A percentile compares a stretch with the other conserved stretches of the same genome.
Conservation (phyloP, 2,797 vertebrate genomes). For the Furcifer pardalis region DNA sequence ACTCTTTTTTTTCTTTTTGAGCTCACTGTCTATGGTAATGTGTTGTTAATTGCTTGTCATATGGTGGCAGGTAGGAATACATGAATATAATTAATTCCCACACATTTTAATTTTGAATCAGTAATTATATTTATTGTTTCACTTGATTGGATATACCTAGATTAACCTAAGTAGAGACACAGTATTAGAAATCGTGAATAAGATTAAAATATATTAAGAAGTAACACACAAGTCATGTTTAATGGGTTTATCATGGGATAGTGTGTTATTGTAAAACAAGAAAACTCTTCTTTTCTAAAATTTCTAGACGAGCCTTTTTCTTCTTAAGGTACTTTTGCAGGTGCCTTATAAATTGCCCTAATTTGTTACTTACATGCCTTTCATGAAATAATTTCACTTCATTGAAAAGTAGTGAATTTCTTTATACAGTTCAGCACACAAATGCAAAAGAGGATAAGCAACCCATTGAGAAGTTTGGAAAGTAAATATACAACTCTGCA, state of each 20-base stretch:
- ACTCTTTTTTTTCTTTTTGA: neutral
- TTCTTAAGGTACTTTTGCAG: neutral
- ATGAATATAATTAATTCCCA: slow-evolving; percentile 43
- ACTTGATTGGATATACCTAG: slow-evolving; percentile 38
- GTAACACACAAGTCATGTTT: slow-evolving; percentile 2
- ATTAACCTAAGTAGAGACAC: slow-evolving; percentile 40
- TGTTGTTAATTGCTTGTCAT: slow-evolving; percentile 36
- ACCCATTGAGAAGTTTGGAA: neutral
- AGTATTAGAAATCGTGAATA: slow-evolving; percentile 38
- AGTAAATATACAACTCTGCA: neutral
- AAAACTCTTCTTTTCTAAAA: slow-evolving; percentile 26
- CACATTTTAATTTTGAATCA: slow-evolving; percentile 37
- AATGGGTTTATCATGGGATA: slow-evolving; percentile 28
- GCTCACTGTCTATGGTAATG: slow-evolving; percentile 25
- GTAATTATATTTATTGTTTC: slow-evolving; percentile 49
- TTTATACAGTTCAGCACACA: neutral
- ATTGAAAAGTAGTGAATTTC: neutral
- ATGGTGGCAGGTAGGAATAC: slow-evolving; percentile 22
- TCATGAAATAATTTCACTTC: neutral
- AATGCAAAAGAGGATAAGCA: neutral
- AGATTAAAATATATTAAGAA: slow-evolving; percentile 43
- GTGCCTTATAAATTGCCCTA: neutral
- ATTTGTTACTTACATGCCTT: neutral
- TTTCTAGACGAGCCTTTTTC: slow-evolving; percentile 3
- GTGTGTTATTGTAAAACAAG: slow-evolving; percentile 29